Evolutionary conservation across 2,888 invertebrate species (phyloP).

Genomic region (Drosophila putrida): DNA sequence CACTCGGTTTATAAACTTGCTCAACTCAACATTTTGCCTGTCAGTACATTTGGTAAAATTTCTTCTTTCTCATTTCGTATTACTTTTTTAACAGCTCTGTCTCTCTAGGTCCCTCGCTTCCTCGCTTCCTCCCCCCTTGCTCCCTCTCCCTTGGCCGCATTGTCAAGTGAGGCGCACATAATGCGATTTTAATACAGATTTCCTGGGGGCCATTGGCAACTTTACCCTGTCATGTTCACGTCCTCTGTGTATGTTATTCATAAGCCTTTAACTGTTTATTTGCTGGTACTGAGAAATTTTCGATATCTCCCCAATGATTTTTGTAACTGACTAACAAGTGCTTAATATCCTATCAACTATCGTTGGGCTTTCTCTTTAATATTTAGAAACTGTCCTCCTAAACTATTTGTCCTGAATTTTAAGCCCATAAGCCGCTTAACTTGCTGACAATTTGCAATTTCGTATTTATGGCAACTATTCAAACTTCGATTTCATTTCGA

Average conservation of each 20-base stretch:
- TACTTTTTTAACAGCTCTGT: constrained; percentile 2
- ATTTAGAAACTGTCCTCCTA: not conserved
- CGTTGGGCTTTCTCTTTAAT: not conserved
- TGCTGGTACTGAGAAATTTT: constrained; percentile 33
- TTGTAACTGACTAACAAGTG: constrained; percentile 34
- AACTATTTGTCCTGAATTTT: constrained; percentile 25
- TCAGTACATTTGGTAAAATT: constrained; percentile 66
- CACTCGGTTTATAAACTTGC: constrained; percentile 69
- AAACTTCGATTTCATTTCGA: constrained; percentile 5
- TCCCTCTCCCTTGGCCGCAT: constrained; percentile 27
- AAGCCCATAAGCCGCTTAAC: constrained; percentile 63
- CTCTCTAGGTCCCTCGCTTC: constrained; percentile 18
- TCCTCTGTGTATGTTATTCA: constrained; percentile 45
- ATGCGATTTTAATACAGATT: constrained; percentile 80
- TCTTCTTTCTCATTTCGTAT: constrained; percentile 39
- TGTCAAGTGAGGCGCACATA: constrained; percentile 76
- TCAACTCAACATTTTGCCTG: constrained; percentile 66
- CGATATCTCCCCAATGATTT: constrained; percentile 1
- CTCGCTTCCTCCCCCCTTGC: constrained; percentile 1
- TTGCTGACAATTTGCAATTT: constrained; percentile 38
- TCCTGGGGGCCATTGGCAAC: constrained; percentile 43
- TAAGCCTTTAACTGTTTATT: constrained; percentile 72
- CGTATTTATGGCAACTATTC: constrained; percentile 10
- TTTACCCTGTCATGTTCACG: constrained; percentile 20
- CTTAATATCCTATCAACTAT: constrained; percentile 43